These are phyloP conservation scores for Panonychus citri DNA, from an alignment of 1,140 invertebrate species.

Conservation along the genomic window DNA sequence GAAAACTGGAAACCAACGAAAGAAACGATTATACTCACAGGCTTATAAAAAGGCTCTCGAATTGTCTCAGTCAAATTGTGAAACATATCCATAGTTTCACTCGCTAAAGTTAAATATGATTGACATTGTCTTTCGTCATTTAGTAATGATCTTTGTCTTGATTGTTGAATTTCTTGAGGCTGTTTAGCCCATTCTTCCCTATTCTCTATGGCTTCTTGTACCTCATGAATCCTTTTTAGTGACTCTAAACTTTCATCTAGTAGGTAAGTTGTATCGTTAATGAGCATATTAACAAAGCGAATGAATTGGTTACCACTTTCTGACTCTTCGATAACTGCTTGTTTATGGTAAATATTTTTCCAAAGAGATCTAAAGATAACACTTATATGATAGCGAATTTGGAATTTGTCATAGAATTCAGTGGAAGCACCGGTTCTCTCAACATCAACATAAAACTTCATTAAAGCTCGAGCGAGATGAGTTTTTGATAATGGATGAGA, in stretches of 20 bases:
- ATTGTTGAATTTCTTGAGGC: slow-evolving; percentile 42
- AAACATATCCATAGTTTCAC: slow-evolving; percentile 94
- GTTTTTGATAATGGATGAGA: slow-evolving; percentile 60
- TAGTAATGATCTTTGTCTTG: slow-evolving; percentile 49
- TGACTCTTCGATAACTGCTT: slow-evolving; percentile 57
- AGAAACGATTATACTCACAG: slow-evolving; percentile 31
- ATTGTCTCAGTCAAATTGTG: slow-evolving; percentile 86
- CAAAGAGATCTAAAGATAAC: slow-evolving; percentile 75
- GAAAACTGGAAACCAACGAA: slow-evolving; percentile 1
- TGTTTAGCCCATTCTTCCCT: slow-evolving; percentile 34
- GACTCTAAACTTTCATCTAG: slow-evolving; percentile 61
- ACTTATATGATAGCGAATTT: slow-evolving; percentile 85
- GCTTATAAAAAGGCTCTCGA: slow-evolving; percentile 69
- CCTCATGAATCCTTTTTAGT: slow-evolving; percentile 27
- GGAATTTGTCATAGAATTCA: slow-evolving; percentile 93
- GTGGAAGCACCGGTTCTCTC: slow-evolving; percentile 88
- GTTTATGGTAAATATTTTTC: slow-evolving; percentile 41
- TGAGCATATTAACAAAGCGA: slow-evolving; percentile 74
- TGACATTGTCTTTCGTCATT: slow-evolving; percentile 81
- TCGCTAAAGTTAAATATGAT: slow-evolving; percentile 77
- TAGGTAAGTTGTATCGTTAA: slow-evolving; percentile 86
- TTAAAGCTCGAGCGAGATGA: slow-evolving; percentile 57
- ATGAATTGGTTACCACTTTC: slow-evolving; percentile 70
- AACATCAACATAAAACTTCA: slow-evolving; percentile 96
- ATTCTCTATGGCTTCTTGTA: slow-evolving; percentile 27